These are phyloP conservation scores for Ammodytes dubius DNA, from an alignment of 2,113 vertebrate genomes.

Conservation along the genomic window DNA sequence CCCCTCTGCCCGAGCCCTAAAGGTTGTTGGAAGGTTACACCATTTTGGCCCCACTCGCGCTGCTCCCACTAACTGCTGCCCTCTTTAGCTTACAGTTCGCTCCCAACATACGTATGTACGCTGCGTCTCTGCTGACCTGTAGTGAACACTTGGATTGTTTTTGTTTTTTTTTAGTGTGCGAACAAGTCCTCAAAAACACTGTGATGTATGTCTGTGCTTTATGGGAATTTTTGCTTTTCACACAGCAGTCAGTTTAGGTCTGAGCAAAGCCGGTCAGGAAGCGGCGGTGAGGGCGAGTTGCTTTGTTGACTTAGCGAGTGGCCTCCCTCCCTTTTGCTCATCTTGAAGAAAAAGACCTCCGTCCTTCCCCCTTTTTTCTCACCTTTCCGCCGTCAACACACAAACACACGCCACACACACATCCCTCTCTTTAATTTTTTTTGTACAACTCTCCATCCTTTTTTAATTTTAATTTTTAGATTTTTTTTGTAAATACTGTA, in stretches of 20 bases:
- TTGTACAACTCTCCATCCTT: constrained; percentile 70
- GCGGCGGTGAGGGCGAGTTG: constrained; percentile 10
- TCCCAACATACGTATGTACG: constrained; percentile 30
- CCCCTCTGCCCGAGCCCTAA: constrained; percentile 28
- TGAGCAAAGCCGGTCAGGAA: constrained; percentile 34
- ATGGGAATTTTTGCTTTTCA: constrained; percentile 22
- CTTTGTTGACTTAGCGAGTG: constrained; percentile 48
- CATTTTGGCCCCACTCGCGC: constrained; percentile 37
- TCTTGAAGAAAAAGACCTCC: constrained; percentile 28
- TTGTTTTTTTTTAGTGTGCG: constrained; percentile 9
- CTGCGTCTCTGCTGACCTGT: constrained; percentile 58
- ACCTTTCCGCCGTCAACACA: constrained; percentile 19
- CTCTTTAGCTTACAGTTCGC: constrained; percentile 13
- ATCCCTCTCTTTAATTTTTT: constrained; percentile 40
- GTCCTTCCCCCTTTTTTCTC: constrained; percentile 22
- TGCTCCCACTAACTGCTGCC: constrained; percentile 44
- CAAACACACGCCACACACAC: constrained; percentile 39
- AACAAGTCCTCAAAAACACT: constrained; percentile 64
- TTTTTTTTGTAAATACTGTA: constrained; percentile 88
- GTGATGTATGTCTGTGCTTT: constrained; percentile 66
- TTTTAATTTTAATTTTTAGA: constrained; percentile 57
- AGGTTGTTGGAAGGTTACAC: constrained; percentile 47
- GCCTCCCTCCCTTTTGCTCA: constrained; percentile 39
- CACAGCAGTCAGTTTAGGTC: constrained; percentile 23
- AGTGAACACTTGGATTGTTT: constrained; percentile 48